Percentiles rank a stretch among this genome's conserved stretches.
Conservation (phyloP, 2,113 vertebrate species). For the Malurus cyaneus region DNA sequence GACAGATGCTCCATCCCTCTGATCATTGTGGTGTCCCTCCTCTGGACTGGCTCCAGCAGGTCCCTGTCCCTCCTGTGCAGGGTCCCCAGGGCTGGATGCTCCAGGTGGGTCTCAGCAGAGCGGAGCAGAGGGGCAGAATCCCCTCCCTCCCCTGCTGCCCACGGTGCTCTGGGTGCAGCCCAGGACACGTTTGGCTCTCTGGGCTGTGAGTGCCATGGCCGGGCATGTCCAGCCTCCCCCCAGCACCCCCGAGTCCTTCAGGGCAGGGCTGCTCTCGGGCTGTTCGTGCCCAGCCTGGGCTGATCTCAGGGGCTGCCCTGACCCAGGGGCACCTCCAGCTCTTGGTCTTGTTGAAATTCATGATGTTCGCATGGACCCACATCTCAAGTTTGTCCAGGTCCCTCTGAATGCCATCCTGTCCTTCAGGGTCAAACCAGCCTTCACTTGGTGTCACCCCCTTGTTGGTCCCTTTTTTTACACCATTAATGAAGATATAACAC, state of each 20-base stretch:
- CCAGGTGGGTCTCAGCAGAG: not conserved
- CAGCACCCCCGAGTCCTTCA: not conserved
- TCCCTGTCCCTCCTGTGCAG: not conserved
- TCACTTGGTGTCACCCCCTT: too few relatives aligned
- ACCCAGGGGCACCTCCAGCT: not conserved
- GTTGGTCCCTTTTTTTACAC: not conserved
- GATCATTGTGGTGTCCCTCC: fast-evolving
- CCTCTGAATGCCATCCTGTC: not conserved
- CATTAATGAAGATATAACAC: not conserved
- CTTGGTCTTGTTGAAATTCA: not conserved
- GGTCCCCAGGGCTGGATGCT: not conserved
- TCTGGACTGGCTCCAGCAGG: not conserved
- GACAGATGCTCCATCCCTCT: not conserved
- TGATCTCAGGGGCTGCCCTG: fast-evolving
- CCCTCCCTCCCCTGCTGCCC: not conserved
- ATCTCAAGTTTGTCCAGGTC: fast-evolving
- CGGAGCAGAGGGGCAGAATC: not conserved
- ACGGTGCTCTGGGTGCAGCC: not conserved
- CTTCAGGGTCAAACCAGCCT: not conserved
- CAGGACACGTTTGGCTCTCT: not conserved
- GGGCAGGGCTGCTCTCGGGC: not conserved
- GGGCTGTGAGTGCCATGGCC: not conserved
- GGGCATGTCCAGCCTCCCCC: not conserved
- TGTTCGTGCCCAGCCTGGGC: not conserved
- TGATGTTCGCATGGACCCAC: fast-evolving